Percentiles rank a stretch among this genome's conserved stretches.
phyloP scores from a whole-genome alignment of 2,797 vertebrate genomes.

The Alfaro cultratus region DNA sequence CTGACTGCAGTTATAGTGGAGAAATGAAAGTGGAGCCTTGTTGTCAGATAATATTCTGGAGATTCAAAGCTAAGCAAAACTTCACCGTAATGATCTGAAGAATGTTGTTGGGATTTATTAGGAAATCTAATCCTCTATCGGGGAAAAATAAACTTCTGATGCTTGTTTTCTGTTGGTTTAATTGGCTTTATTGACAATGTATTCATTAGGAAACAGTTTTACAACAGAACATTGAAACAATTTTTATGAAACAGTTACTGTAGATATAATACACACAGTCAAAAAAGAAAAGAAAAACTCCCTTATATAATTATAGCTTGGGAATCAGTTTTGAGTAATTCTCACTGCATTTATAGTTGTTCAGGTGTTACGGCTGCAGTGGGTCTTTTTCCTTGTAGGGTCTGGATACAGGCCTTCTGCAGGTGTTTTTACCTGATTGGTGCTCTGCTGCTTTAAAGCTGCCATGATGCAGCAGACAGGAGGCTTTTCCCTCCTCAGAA shows the following conservation, averaged over 20 bases:
- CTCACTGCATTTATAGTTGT: background rate
- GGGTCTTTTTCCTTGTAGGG: too few relatives aligned
- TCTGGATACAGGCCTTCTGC: too few relatives aligned
- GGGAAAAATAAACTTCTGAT: background rate
- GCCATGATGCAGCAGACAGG: too few relatives aligned
- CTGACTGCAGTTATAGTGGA: background rate
- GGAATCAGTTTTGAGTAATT: background rate
- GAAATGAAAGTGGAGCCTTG: background rate
- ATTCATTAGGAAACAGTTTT: background rate
- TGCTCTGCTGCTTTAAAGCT: too few relatives aligned
- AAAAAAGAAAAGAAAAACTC: background rate
- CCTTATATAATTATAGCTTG: background rate
- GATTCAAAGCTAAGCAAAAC: background rate
- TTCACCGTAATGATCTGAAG: background rate
- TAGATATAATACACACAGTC: background rate
- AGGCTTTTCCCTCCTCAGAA: too few relatives aligned
- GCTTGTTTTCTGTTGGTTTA: background rate
- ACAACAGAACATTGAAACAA: background rate
- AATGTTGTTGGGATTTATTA: background rate
- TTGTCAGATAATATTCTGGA: background rate
- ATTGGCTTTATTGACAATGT: background rate
- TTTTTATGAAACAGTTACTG: background rate
- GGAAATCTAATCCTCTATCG: background rate
- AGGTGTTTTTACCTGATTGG: too few relatives aligned
- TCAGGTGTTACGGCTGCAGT: too few relatives aligned